These are phyloP conservation scores for Ametastegia equiseti DNA, from an alignment of 2,888 invertebrate genomes.

Conservation along the genomic window DNA sequence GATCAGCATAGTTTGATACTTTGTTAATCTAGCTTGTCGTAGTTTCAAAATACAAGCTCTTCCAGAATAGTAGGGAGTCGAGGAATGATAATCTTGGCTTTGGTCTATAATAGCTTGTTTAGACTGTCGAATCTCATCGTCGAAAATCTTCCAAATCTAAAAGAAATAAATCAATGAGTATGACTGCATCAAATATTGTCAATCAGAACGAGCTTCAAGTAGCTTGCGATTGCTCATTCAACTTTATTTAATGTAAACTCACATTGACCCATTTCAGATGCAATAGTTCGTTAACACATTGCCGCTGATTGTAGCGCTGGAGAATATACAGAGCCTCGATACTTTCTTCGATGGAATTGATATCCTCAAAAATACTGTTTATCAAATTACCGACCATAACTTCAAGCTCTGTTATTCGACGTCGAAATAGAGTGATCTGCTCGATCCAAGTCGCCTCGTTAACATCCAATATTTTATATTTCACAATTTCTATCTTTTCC, in stretches of 20 bases:
- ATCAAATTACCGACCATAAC: slow-evolving; percentile 79
- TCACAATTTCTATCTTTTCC: slow-evolving; percentile 73
- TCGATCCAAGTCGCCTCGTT: slow-evolving; percentile 77
- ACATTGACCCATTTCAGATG: slow-evolving; percentile 66
- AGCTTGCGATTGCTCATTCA: not conserved
- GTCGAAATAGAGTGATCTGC: slow-evolving; percentile 65
- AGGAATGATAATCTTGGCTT: slow-evolving; percentile 80
- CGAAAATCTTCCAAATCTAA: slow-evolving; percentile 86
- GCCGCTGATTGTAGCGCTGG: slow-evolving; percentile 60
- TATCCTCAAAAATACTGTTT: slow-evolving; percentile 77
- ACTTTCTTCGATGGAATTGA: slow-evolving; percentile 77
- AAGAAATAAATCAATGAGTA: slow-evolving; percentile 28
- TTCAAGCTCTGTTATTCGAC: slow-evolving; percentile 77
- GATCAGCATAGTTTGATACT: slow-evolving; percentile 62
- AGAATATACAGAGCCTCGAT: slow-evolving; percentile 77
- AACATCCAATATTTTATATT: slow-evolving; percentile 75
- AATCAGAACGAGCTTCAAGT: not conserved
- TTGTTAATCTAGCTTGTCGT: slow-evolving; percentile 78
- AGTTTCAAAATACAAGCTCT: slow-evolving; percentile 82
- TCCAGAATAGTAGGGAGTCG: slow-evolving; percentile 84
- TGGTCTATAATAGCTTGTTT: slow-evolving; percentile 82
- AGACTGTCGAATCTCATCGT: slow-evolving; percentile 84
- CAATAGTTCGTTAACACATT: slow-evolving; percentile 60
- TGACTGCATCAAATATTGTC: not conserved
- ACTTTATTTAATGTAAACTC: slow-evolving; percentile 25